Evolutionary conservation across 2,888 invertebrate species (phyloP), one percentile per base, ranked within the genome.

Genomic region (Drosophila subsilvestris): DNA sequence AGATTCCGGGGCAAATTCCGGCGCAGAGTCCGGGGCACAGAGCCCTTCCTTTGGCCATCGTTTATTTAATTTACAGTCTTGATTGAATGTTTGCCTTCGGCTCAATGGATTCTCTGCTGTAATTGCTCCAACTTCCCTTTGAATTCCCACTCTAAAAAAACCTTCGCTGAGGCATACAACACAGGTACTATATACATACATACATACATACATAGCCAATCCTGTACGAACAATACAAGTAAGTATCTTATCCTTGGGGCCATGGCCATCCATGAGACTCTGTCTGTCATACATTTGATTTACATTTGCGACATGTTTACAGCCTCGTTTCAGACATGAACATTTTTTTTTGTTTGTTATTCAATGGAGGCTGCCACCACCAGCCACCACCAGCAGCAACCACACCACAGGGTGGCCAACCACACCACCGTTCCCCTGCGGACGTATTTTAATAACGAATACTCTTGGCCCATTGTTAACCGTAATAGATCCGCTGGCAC

Each of bases 21-120:
- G 20, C 20, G 4, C 25, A 3, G 12, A 5, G 17, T 8, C 17
- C 17, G 22, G 50, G 18, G 20, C 37, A 37, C 22, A 8, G 53
- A 9, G 42, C 42, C 42, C 22, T 17, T 17, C 47, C 44, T 18
- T 14, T 42, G 10, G 22, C 42, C 67, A 50, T 53, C 47, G 67
- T 63, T 80, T 86, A 80, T 68, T 83, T 83, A 84, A 78, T 74
- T 78, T 62, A 68, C 20, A 66, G 72, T 67, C 66, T 74, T 87
- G 78, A 82, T 85, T 87, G 81, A 84, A 84, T 85, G 72, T 71
- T 59, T 71, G 67, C 71, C 68, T 76, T 61, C 44, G 70, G 59
- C 70, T 59, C 53, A 72, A 71, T 72, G 74, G 68, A 66, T 71
- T 79, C 66, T 65, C 67, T 73, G 76, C 63, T 68, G 74, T 76